Evolutionary conservation across 2,888 invertebrate genomes (phyloP).

Genomic region (Labia minor): DNA sequence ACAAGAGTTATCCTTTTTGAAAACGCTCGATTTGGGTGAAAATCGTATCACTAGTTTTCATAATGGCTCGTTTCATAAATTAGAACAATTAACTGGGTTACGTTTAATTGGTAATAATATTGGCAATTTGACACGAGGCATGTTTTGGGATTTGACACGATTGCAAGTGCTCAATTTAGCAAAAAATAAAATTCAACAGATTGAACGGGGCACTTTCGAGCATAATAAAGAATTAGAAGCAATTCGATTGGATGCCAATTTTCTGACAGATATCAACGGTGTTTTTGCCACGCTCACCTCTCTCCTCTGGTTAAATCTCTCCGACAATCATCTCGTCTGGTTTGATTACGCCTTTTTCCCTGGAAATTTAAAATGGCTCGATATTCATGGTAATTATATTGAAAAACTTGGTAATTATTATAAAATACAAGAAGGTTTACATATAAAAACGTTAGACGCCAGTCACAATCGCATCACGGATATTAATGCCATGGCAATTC

Average conservation of each 20-base stretch:
- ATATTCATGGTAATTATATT: conserved; percentile 82
- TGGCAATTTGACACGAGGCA: conserved; percentile 70
- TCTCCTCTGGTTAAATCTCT: conserved; percentile 75
- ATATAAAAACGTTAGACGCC: conserved; percentile 73
- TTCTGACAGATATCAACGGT: conserved; percentile 78
- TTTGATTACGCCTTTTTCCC: conserved; percentile 90
- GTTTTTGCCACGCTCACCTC: conserved; percentile 77
- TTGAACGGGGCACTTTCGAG: conserved; percentile 74
- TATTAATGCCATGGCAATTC: conserved; percentile 72
- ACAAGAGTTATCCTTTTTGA: conserved; percentile 68
- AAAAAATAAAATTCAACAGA: conserved; percentile 75
- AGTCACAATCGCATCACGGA: conserved; percentile 80
- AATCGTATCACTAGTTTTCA: conserved; percentile 76
- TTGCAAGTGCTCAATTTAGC: conserved; percentile 79
- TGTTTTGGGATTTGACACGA: conserved; percentile 76
- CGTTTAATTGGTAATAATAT: conserved; percentile 83
- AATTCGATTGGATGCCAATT: conserved; percentile 78
- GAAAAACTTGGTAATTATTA: conserved; percentile 80
- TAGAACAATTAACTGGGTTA: conserved; percentile 76
- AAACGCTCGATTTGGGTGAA: conserved; percentile 82
- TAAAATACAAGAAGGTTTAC: conserved; percentile 55
- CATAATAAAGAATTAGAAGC: conserved; percentile 72
- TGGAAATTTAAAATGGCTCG: conserved; percentile 78
- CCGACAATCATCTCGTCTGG: conserved; percentile 84
- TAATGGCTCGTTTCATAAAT: conserved; percentile 74